Percentiles rank a stretch among this genome's conserved stretches.
phyloP scores from a whole-genome alignment of 2,113 vertebrate genomes.

The Egretta garzetta region DNA sequence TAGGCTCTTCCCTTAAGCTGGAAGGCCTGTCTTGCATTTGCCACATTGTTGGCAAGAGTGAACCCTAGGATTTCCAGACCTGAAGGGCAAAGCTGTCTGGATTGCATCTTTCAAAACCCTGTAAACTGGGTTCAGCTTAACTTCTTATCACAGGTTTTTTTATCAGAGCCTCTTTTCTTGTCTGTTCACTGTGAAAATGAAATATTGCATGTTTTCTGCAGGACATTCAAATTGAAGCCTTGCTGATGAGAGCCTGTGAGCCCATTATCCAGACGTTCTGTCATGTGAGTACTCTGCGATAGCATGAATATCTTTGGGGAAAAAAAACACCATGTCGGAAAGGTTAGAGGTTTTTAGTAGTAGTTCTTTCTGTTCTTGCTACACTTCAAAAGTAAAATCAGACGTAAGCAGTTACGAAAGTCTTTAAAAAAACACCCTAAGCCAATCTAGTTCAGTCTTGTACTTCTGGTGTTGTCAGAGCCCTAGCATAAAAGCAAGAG shows the following conservation, averaged over 20 bases:
- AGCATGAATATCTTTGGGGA: background rate
- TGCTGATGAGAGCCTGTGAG: slow-evolving; percentile 96
- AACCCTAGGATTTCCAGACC: background rate
- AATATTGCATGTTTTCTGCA: slow-evolving; percentile 51
- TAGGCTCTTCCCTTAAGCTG: background rate
- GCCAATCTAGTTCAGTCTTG: background rate
- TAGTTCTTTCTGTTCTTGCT: background rate
- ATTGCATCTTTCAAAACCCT: background rate
- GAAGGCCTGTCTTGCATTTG: background rate
- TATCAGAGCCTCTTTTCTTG: background rate
- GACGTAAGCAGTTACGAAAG: background rate
- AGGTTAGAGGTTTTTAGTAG: background rate
- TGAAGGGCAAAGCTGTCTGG: background rate
- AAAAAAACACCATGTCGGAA: background rate
- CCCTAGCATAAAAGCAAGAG: background rate
- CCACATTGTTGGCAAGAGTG: background rate
- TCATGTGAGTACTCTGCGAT: slow-evolving; percentile 79
- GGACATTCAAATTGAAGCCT: slow-evolving; percentile 98
- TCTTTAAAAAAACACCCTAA: background rate
- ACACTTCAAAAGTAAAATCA: background rate
- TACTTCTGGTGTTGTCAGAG: background rate
- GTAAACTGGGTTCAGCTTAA: background rate
- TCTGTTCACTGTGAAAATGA: background rate
- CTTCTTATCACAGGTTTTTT: background rate
- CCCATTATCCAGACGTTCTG: slow-evolving; percentile 91